Evolutionary conservation across 2,797 vertebrate species (phyloP).

Genomic region (Falco cherrug): DNA sequence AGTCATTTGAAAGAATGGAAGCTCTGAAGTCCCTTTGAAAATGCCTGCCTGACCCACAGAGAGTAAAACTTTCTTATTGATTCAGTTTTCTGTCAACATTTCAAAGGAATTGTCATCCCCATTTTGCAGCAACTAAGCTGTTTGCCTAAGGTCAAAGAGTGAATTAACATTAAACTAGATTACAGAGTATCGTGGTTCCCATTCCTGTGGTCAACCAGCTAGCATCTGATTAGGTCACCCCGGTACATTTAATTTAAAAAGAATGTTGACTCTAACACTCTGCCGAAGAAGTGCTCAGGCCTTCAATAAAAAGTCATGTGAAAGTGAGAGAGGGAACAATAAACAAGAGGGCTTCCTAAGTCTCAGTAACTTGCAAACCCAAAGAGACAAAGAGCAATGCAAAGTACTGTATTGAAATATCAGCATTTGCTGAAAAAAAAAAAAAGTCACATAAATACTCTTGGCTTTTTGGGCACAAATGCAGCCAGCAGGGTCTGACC

Average conservation of each 20-base stretch:
- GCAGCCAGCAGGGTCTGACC: not conserved
- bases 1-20: not conserved
- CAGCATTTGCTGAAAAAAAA: not conserved
- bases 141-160: conserved; percentile 56
- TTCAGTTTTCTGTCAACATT: conserved; percentile 23
- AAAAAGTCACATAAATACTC: not conserved
- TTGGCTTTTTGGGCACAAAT: not conserved
- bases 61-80: conserved; percentile 46
- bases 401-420: not conserved
- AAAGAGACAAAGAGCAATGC: not conserved
- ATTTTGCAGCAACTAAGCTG: conserved; percentile 28
- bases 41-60: not conserved
- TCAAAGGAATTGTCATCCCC: conserved; percentile 38
- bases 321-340: conserved; percentile 46
- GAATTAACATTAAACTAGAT: conserved; percentile 43
- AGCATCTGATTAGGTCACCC: conserved; percentile 55
- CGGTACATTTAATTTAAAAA: conserved; percentile 53
- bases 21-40: not conserved
- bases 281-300: not conserved
- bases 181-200: conserved; percentile 31
- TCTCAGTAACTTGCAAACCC: not conserved
- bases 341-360: conserved; percentile 14
- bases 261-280: conserved; percentile 56
- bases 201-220: conserved; percentile 63
- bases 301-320: conserved; percentile 42